Evolutionary conservation across 2,113 vertebrate species (phyloP).

Genomic region (Thryonomys swinderianus): DNA sequence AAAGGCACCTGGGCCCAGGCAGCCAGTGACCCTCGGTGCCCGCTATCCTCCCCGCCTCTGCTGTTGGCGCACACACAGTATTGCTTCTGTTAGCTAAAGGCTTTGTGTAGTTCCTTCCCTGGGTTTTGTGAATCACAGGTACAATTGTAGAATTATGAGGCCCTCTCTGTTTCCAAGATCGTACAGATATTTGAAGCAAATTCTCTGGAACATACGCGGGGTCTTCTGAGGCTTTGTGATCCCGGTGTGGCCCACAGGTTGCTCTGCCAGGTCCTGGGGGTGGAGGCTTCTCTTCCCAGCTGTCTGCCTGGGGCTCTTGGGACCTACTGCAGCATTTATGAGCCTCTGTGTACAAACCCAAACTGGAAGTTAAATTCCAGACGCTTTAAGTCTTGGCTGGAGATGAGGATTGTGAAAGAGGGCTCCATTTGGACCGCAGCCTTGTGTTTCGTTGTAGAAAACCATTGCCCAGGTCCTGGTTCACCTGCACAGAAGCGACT

Average conservation of each 20-base stretch:
- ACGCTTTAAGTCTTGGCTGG: neutral
- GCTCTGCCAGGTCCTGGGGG: neutral
- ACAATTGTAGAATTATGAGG: neutral
- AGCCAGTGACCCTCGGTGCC: neutral
- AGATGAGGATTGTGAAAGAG: neutral
- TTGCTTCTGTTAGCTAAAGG: neutral
- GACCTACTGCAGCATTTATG: neutral
- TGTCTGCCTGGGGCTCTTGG: neutral
- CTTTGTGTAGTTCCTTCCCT: neutral
- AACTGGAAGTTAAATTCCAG: neutral
- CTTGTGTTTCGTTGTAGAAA: constrained; percentile 89
- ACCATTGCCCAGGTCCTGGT: constrained; percentile 98
- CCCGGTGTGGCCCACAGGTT: neutral
- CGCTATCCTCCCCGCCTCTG: neutral
- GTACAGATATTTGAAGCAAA: neutral
- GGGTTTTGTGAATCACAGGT: neutral
- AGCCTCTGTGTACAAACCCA: neutral
- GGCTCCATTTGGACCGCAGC: neutral
- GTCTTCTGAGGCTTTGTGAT: neutral
- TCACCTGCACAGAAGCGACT: constrained; percentile 97
- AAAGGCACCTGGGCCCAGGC: neutral
- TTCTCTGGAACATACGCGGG: neutral
- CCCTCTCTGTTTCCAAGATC: neutral
- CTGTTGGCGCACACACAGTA: neutral
- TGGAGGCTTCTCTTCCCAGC: neutral